Evolutionary conservation across 2,113 vertebrate genomes (phyloP), one percentile per base, ranked within the genome.

Genomic region (Zapornia atra): DNA sequence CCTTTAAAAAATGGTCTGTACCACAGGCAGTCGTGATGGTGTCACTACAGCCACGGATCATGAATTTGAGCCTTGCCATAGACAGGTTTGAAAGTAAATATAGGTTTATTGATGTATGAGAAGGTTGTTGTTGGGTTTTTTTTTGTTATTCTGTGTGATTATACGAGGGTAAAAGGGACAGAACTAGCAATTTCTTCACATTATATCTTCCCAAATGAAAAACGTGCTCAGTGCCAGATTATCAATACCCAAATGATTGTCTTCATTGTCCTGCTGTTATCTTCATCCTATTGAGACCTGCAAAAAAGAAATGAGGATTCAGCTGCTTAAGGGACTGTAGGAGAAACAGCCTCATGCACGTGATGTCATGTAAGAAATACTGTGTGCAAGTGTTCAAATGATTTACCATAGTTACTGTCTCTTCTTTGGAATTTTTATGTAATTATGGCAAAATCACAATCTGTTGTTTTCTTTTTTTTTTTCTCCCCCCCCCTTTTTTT

Each of bases 281-380:
- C 98, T 97, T 91, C 82, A 89, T 77, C 92, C 42, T 77, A 95
- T 78, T 33, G 98, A 94, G n/a, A 98, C 91, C 98, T 98, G 96
- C n/a, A 96, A 97, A 76, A 91, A 31, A 95, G 48, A 94, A 89
- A 93, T 12, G 70, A 93, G 24, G 50, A 75, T 90, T 96, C 91
- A 94, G 66, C 40, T 85, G 44, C 80, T 93, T 80, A 56, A 72
- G 53, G 51, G 44, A 90, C 61, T 72, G 19, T 19, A 88, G 83
- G 46, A 91, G 31, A 80, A 92, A 82, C 57, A 91, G 29, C 31
- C 68, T 79, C 22, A 19, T 54, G 34, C 33, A 6, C 22, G 51
- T 54, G 34, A 10, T 80, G 40, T 73, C 64, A 34, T 20, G 15
- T 51, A 87, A 78, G 84, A 95, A 86, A 69, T 61, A 80, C 57